phyloP scores from a whole-genome alignment of 2,113 vertebrate genomes.

The Dromaius novaehollandiae region DNA sequence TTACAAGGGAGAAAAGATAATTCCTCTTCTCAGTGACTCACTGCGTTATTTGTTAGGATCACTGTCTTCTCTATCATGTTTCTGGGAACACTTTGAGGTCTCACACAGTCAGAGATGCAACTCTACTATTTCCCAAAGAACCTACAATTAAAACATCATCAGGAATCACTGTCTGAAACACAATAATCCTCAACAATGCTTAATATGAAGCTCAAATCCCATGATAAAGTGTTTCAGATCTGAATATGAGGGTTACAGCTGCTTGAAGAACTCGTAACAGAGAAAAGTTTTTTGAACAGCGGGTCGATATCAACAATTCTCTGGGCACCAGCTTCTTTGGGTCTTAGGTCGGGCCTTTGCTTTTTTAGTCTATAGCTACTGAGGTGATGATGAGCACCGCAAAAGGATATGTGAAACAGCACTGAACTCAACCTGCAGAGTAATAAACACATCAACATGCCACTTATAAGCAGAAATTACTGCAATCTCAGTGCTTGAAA shows the following conservation, averaged over 20 bases:
- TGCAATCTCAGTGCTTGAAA: neutral
- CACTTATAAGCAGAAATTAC: slow-evolving; percentile 17
- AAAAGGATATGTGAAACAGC: neutral
- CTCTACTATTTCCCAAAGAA: neutral
- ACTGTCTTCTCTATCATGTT: neutral
- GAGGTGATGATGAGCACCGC: neutral
- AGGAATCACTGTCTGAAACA: neutral
- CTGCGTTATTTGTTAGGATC: neutral
- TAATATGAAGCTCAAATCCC: neutral
- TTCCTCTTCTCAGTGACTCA: neutral
- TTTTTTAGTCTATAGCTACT: neutral
- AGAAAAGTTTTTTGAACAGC: neutral
- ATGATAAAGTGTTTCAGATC: no score
- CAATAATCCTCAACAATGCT: neutral
- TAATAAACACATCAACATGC: slow-evolving; percentile 11
- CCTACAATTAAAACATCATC: neutral
- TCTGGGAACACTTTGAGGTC: neutral
- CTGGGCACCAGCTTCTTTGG: neutral
- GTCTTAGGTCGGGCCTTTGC: neutral
- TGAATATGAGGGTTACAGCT: neutral
- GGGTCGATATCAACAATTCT: neutral
- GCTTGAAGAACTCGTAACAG: neutral
- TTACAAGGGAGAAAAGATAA: neutral
- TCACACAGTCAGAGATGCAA: neutral
- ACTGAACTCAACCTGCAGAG: neutral